phyloP scores from a whole-genome alignment of 2,113 vertebrate species.

The Muscicapa adusta region DNA sequence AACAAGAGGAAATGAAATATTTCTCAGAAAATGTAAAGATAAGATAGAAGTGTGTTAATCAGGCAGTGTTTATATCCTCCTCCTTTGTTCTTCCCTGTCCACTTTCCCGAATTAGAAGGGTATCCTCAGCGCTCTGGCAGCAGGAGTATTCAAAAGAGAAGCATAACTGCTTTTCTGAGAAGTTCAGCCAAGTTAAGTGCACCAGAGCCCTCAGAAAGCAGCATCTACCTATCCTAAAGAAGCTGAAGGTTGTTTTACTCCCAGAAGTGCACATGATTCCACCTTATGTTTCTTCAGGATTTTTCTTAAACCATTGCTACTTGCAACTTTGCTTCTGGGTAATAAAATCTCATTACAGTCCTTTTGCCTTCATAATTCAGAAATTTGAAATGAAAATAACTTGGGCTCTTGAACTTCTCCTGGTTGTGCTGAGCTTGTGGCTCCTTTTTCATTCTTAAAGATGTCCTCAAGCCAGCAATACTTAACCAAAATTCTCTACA shows the following conservation, averaged over 20 bases:
- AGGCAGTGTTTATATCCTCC: not conserved
- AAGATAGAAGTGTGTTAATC: rapidly evolving
- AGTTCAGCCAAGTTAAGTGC: not conserved
- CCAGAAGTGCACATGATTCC: not conserved
- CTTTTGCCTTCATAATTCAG: not conserved
- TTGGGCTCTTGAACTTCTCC: not conserved
- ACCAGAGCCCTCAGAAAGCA: not conserved
- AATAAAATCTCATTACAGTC: not conserved
- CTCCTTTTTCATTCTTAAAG: not conserved
- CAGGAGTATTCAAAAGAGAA: not conserved
- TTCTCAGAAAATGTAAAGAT: not conserved
- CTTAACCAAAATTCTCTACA: not conserved
- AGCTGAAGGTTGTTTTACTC: not conserved
- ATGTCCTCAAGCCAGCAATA: not conserved
- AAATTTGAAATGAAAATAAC: not conserved
- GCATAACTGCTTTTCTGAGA: not conserved
- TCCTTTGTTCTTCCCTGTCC: not conserved
- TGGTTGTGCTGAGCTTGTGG: not conserved
- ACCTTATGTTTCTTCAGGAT: not conserved
- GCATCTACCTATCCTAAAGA: not conserved
- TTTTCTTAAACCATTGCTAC: not conserved
- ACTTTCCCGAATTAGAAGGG: not conserved
- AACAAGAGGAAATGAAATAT: not conserved
- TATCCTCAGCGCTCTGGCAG: not conserved
- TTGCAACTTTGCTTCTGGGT: not conserved